Evolutionary conservation across 2,113 vertebrate species (phyloP).

Genomic region (Sorex fumeus): DNA sequence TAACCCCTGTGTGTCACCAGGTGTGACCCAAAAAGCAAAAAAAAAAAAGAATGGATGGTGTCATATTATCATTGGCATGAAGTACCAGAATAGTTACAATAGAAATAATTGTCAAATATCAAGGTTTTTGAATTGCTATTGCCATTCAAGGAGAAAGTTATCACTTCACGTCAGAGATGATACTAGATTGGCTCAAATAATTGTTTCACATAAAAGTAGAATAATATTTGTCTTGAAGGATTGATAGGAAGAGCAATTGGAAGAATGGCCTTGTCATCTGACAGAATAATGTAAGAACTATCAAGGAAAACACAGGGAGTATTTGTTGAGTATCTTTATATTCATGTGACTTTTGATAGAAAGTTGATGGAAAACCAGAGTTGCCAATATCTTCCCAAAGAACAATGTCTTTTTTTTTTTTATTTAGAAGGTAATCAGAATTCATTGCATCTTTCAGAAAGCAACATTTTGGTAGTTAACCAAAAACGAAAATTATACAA

Average conservation of each 20-base stretch:
- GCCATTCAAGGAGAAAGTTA: not conserved
- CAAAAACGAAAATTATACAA: not conserved
- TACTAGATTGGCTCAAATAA: not conserved
- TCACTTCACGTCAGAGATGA: not conserved
- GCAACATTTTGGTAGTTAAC: not conserved
- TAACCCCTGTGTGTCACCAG: too few species aligned
- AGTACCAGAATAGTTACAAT: not conserved
- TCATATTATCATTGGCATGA: not conserved
- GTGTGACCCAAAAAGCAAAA: too few species aligned
- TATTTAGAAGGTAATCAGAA: not conserved
- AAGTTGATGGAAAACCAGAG: not conserved
- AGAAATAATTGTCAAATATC: not conserved
- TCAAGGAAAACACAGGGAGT: not conserved
- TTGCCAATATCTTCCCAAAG: not conserved
- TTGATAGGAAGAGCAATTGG: not conserved
- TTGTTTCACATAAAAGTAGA: not conserved
- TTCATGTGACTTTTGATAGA: not conserved
- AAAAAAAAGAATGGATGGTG: not conserved
- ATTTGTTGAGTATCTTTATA: not conserved
- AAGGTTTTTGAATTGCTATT: not conserved
- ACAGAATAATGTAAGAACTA: not conserved
- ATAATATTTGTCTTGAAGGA: not conserved
- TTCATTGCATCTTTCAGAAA: not conserved
- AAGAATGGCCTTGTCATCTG: not conserved
- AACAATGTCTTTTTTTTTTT: not conserved